Conservation (phyloP, 2,888 invertebrate genomes). For the Gortyna flavago region DNA sequence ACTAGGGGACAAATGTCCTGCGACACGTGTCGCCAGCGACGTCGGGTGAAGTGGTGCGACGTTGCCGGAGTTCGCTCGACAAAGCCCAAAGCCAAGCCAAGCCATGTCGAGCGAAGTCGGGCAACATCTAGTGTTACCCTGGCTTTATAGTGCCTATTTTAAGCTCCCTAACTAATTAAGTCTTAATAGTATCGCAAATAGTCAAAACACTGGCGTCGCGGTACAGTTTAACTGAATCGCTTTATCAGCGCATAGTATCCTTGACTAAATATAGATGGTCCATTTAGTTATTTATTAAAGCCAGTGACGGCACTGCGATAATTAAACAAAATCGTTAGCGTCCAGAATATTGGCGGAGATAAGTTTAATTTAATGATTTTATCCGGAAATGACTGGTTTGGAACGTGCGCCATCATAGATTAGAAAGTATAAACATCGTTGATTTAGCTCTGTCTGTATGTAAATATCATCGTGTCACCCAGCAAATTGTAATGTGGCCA, state of each 20-base stretch:
- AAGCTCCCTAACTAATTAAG: background rate
- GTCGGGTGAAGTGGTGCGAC: no score
- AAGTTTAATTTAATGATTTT: constrained; percentile 24
- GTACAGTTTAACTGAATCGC: background rate
- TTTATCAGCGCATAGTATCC: constrained; percentile 48
- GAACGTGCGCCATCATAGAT: constrained; percentile 31
- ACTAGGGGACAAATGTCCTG: no score
- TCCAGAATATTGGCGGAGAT: constrained; percentile 16
- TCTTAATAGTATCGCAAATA: constrained; percentile 10
- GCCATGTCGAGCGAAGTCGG: no score
- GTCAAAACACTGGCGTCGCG: constrained; percentile 41
- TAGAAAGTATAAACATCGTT: background rate
- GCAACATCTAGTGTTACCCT: no score
- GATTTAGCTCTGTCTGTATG: background rate
- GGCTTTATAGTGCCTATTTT: background rate
- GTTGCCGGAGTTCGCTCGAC: no score
- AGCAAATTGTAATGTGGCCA: background rate
- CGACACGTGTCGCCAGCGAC: no score
- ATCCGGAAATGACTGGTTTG: constrained; percentile 25
- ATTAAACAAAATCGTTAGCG: constrained; percentile 12
- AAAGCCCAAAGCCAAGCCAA: no score
- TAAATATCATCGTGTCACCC: background rate
- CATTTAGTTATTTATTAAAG: constrained; percentile 37
- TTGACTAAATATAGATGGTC: constrained; percentile 60
- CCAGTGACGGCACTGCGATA: constrained; percentile 14